phyloP scores from a whole-genome alignment of 2,113 vertebrate species.

The Anguilla rostrata region DNA sequence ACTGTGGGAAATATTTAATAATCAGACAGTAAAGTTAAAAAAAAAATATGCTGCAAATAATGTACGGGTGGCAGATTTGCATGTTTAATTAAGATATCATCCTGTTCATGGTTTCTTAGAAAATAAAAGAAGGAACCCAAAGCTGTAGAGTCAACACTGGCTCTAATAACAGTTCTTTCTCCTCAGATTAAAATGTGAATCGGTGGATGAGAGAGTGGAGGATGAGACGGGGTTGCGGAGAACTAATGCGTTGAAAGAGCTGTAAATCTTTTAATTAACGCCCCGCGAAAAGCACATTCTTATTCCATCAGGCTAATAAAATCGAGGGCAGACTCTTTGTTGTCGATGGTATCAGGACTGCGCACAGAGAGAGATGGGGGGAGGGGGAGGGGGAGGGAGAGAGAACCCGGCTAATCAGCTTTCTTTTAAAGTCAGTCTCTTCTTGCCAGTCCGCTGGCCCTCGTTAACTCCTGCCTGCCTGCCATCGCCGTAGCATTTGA shows the following conservation, averaged over 20 bases:
- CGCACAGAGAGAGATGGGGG: neutral
- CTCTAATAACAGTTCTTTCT: conserved; percentile 76
- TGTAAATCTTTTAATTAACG: conserved; percentile 93
- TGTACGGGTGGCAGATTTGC: conserved; percentile 74
- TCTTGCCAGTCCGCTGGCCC: conserved; percentile 73
- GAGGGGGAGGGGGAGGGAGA: conserved; percentile 14
- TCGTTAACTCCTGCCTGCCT: conserved; percentile 86
- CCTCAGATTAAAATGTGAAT: conserved; percentile 64
- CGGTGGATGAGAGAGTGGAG: conserved; percentile 24
- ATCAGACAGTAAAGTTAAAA: neutral
- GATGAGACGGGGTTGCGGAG: conserved; percentile 62
- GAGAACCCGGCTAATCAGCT: conserved; percentile 70
- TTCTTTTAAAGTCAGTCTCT: conserved; percentile 78
- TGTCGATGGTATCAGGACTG: conserved; percentile 64
- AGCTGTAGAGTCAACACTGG: conserved; percentile 84
- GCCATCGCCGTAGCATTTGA: conserved; percentile 87
- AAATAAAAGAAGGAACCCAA: conserved; percentile 69
- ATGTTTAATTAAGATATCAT: conserved; percentile 79
- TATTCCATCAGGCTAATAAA: conserved; percentile 85
- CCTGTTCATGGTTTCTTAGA: conserved; percentile 59
- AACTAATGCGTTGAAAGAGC: conserved; percentile 72
- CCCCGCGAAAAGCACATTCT: conserved; percentile 85
- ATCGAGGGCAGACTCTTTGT: conserved; percentile 82
- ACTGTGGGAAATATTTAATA: conserved; percentile 22
- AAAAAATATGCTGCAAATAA: conserved; percentile 15